A percentile compares a stretch with the other conserved stretches of the same genome.
These are phyloP conservation scores for Erinaceus europaeus DNA, from an alignment of 2,113 vertebrate genomes.

Conservation along the genomic window DNA sequence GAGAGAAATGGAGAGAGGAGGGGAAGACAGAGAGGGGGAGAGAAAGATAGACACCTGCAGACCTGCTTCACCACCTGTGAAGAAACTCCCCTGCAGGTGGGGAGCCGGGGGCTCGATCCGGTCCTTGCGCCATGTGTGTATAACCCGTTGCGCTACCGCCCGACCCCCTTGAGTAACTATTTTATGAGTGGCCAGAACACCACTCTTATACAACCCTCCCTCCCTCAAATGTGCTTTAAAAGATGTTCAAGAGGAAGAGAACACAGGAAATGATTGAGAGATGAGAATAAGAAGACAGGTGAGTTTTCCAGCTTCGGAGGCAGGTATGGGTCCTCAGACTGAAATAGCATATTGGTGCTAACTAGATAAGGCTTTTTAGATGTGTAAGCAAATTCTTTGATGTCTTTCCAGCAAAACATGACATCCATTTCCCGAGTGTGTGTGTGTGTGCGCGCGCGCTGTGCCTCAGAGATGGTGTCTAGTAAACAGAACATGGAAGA, in stretches of 20 bases:
- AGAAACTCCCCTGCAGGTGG: too few relatives aligned
- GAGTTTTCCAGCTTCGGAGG: background rate
- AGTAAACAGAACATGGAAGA: background rate
- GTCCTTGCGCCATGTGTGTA: too few relatives aligned
- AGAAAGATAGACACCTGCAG: too few relatives aligned
- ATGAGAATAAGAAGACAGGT: background rate
- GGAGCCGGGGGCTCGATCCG: too few relatives aligned
- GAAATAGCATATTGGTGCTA: background rate
- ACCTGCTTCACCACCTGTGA: too few relatives aligned
- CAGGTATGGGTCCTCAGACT: background rate
- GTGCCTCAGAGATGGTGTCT: background rate
- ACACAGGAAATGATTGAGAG: background rate
- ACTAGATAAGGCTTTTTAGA: background rate
- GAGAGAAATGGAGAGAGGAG: too few relatives aligned
- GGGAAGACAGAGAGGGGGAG: too few relatives aligned
- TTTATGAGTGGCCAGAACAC: too few relatives aligned
- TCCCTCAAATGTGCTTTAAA: background rate
- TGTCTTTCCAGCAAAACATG: background rate
- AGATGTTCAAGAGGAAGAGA: background rate
- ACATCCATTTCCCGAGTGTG: background rate
- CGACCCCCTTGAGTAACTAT: too few relatives aligned
- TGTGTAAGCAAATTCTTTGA: background rate
- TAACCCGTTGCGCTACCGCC: too few relatives aligned
- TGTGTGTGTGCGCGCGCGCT: background rate
- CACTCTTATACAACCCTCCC: too few relatives aligned